Percentiles rank a stretch among this genome's conserved stretches.
Evolutionary conservation across 2,113 vertebrate species (phyloP).

Genomic region (Hippocampus zosterae): DNA sequence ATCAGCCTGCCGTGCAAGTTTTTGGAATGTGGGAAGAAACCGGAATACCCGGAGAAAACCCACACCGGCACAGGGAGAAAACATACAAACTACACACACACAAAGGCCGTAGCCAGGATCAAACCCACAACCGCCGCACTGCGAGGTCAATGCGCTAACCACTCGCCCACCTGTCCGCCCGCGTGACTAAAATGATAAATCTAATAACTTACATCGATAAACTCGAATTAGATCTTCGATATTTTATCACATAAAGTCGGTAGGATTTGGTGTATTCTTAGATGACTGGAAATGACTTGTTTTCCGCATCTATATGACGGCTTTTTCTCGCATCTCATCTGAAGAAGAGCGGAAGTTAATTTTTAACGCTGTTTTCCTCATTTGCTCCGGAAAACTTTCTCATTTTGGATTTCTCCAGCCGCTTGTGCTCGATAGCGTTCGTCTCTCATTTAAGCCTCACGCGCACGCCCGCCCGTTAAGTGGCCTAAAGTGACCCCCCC

Average conservation of each 20-base stretch:
- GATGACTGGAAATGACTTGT: neutral
- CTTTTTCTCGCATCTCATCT: neutral
- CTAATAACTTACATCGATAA: neutral
- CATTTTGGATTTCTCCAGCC: neutral
- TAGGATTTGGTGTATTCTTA: neutral
- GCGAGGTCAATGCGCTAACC: too few species aligned
- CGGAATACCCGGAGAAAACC: too few species aligned
- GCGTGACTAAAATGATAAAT: neutral
- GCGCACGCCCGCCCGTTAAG: constrained; percentile 28
- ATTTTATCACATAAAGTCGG: neutral
- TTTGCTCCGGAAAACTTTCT: constrained; percentile 1
- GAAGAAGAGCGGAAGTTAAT: neutral
- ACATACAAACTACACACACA: too few species aligned
- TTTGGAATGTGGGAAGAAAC: too few species aligned
- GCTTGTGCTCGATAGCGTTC: neutral
- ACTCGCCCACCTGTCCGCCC: too few species aligned
- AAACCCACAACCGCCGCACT: too few species aligned
- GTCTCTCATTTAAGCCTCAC: neutral
- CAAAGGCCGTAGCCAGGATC: too few species aligned
- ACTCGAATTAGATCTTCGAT: neutral
- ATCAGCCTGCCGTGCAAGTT: too few species aligned
- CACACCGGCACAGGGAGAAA: too few species aligned
- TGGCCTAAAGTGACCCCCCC: constrained; percentile 31
- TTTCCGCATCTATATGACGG: neutral
- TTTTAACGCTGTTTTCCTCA: constrained; percentile 8